These are phyloP conservation scores for Cosmopolites sordidus DNA, from an alignment of 2,888 invertebrate genomes.

Conservation along the genomic window DNA sequence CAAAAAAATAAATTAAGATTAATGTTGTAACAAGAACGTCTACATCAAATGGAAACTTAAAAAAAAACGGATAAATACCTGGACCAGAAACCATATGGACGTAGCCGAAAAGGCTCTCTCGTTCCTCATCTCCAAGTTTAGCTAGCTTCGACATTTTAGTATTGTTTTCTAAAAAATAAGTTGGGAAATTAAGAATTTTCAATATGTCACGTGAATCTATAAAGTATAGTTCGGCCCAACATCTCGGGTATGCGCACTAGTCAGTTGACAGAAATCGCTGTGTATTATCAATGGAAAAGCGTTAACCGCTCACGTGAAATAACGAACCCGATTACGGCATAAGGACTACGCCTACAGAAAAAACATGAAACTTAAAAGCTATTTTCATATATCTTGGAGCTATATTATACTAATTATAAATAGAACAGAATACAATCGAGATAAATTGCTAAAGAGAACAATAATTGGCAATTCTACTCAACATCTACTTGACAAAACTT, in stretches of 20 bases:
- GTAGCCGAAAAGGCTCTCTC: constrained; percentile 86
- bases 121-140: constrained; percentile 77
- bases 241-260: constrained; percentile 29
- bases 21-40: not conserved
- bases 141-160: constrained; percentile 64
- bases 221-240: constrained; percentile 30
- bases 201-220: constrained; percentile 38
- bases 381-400: not conserved
- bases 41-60: no score
- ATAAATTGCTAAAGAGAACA: no score
- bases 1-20: no score
- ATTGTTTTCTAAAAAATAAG: constrained; percentile 23
- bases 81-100: constrained; percentile 98
- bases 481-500: no score
- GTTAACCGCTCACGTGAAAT: constrained; percentile 31
- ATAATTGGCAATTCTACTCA: no score
- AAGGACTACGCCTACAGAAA: constrained; percentile 36
- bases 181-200: not conserved
- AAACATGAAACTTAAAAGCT: not conserved
- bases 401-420: no score
- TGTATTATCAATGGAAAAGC: constrained; percentile 12
- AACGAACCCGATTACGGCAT: constrained; percentile 22
- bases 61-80: constrained; percentile 57
- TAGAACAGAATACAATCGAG: no score
- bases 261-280: constrained; percentile 15